phyloP scores from a whole-genome alignment of 2,113 vertebrate species.

The Stomatorhinus ivindoensis region DNA sequence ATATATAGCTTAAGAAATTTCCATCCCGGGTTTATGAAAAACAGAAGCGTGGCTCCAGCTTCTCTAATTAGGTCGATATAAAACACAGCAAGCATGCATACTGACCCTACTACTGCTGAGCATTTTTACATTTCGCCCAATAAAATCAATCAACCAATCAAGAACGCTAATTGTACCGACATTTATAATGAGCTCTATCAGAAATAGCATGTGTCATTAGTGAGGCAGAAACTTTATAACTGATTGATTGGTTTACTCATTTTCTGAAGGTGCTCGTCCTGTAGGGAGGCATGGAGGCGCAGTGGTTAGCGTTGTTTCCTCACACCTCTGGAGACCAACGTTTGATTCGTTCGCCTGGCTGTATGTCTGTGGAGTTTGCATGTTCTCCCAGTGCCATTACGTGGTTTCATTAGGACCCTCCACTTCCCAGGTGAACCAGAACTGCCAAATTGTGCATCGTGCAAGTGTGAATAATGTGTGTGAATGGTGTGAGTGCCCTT shows the following conservation, averaged over 20 bases:
- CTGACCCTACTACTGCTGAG: neutral
- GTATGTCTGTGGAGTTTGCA: neutral
- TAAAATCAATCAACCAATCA: neutral
- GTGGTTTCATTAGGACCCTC: neutral
- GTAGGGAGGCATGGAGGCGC: neutral
- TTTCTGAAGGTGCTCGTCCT: neutral
- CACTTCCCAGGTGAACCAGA: neutral
- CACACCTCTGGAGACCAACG: neutral
- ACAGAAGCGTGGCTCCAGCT: neutral
- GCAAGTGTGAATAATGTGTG: neutral
- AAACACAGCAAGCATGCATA: neutral
- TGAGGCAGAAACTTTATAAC: neutral
- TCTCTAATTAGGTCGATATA: neutral
- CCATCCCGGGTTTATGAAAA: neutral
- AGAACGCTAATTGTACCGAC: neutral
- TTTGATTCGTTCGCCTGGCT: neutral
- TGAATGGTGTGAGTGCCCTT: neutral
- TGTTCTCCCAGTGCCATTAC: neutral
- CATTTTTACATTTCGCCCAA: neutral
- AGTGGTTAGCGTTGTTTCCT: neutral
- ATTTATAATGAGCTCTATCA: neutral
- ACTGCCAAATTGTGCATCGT: neutral
- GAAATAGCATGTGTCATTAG: neutral
- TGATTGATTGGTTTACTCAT: neutral
- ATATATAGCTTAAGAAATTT: neutral